Percentiles rank a stretch among this genome's conserved stretches.
Conservation (phyloP, 2,797 vertebrate species). For the Yasuhikotakia modesta region DNA sequence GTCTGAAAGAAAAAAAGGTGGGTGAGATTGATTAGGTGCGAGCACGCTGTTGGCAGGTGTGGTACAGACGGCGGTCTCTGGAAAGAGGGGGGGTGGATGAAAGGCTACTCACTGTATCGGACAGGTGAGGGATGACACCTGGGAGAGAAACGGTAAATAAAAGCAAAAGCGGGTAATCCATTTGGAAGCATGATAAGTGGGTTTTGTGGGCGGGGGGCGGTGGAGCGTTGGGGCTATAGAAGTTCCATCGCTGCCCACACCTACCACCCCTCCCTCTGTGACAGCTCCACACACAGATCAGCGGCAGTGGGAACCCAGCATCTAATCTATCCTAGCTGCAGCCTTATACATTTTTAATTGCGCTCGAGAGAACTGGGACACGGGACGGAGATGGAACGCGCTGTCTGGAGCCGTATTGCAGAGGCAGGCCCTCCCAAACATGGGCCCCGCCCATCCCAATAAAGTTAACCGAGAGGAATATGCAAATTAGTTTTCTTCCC, state of each 20-base stretch:
- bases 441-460: constrained; percentile 45
- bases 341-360: constrained; percentile 80
- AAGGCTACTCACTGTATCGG: constrained; percentile 78
- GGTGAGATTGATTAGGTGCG: constrained; percentile 82
- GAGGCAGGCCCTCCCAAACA: constrained; percentile 51
- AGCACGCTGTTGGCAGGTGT: constrained; percentile 78
- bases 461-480: constrained; percentile 55
- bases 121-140: constrained; percentile 83
- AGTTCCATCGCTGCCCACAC: constrained; percentile 42
- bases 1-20: constrained; percentile 37
- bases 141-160: constrained; percentile 73
- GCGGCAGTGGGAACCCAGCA: constrained; percentile 70
- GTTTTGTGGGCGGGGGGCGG: constrained; percentile 19
- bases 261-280: constrained; percentile 65
- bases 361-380: constrained; percentile 48
- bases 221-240: constrained; percentile 16
- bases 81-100: constrained; percentile 65
- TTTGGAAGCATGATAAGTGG: constrained; percentile 51
- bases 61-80: constrained; percentile 50
- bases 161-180: constrained; percentile 74
- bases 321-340: constrained; percentile 72
- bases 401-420: constrained; percentile 47
- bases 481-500: constrained; percentile 57
- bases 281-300: constrained; percentile 80
- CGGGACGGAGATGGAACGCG: constrained; percentile 52